These are phyloP conservation scores for Batillaria attramentaria DNA, from an alignment of 1,140 invertebrate genomes.

Conservation along the genomic window DNA sequence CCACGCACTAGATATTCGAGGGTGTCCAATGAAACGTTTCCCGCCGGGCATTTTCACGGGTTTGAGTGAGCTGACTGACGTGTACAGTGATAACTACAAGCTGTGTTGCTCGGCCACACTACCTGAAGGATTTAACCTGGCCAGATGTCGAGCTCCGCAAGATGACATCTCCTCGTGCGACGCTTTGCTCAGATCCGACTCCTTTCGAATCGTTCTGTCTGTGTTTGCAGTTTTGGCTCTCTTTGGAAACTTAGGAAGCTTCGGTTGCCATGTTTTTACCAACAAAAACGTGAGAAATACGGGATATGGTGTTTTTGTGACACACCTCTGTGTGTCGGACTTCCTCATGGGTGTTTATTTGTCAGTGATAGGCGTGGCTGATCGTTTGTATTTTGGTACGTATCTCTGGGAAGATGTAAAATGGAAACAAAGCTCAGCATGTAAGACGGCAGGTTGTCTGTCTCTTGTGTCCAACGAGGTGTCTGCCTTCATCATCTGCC, in stretches of 20 bases:
- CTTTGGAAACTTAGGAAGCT: conserved; percentile 43
- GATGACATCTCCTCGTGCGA: conserved; percentile 50
- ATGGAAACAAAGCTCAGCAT: conserved; percentile 51
- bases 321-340: conserved; percentile 55
- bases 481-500: conserved; percentile 51
- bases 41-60: conserved; percentile 34
- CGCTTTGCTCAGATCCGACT: conserved; percentile 35
- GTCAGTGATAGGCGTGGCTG: conserved; percentile 57
- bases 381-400: conserved; percentile 48
- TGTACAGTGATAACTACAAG: conserved; percentile 39
- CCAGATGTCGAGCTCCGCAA: conserved; percentile 39
- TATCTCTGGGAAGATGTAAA: conserved; percentile 48
- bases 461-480: conserved; percentile 53
- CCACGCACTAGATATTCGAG: not conserved
- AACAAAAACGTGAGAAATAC: conserved; percentile 15
- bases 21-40: not conserved
- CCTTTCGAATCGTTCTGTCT: conserved; percentile 40
- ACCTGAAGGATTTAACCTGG: conserved; percentile 6
- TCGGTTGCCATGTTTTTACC: conserved; percentile 35
- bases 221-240: conserved; percentile 41
- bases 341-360: conserved; percentile 63
- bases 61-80: conserved; percentile 27
- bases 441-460: conserved; percentile 54
- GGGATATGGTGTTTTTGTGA: conserved; percentile 43
- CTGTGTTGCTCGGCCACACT: conserved; percentile 43